Conservation (phyloP, 2,888 invertebrate species). For the Patella depressa region DNA sequence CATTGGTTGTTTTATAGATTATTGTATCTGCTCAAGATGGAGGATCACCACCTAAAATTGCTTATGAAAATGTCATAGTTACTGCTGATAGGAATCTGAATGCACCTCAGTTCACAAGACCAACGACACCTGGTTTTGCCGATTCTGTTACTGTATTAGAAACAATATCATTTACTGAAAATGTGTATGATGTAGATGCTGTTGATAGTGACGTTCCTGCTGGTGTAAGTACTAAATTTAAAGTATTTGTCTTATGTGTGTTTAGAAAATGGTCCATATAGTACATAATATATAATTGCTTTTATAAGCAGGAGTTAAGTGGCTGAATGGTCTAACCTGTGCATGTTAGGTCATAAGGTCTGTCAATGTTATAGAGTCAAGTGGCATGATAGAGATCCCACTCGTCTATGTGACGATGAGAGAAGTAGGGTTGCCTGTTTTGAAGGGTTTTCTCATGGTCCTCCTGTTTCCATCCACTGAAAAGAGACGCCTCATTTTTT, state of each 20-base stretch:
- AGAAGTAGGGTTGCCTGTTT: no score
- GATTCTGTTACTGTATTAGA: slow-evolving; percentile 47
- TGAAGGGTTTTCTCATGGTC: no score
- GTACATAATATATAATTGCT: no score
- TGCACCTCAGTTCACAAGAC: slow-evolving; percentile 50
- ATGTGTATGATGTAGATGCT: slow-evolving; percentile 50
- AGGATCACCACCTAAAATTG: slow-evolving; percentile 47
- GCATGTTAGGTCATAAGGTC: background rate
- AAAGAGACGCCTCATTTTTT: no score
- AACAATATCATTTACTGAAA: slow-evolving; percentile 47
- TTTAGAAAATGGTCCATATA: no score
- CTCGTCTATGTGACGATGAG: no score
- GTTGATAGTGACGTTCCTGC: slow-evolving; percentile 53
- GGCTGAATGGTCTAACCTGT: background rate
- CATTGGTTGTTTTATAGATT: slow-evolving; percentile 40
- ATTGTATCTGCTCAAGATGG: slow-evolving; percentile 57
- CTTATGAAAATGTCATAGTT: slow-evolving; percentile 47
- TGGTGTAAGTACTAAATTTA: slow-evolving; percentile 15
- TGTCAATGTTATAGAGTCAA: no score
- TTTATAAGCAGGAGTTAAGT: background rate
- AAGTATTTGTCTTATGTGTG: no score
- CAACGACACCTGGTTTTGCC: slow-evolving; percentile 33
- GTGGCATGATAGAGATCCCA: no score
- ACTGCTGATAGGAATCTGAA: slow-evolving; percentile 55
- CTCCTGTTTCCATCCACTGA: no score